Percentiles rank a stretch among this genome's conserved stretches.
phyloP scores from a whole-genome alignment of 2,113 vertebrate genomes.

The Pagrus major region DNA sequence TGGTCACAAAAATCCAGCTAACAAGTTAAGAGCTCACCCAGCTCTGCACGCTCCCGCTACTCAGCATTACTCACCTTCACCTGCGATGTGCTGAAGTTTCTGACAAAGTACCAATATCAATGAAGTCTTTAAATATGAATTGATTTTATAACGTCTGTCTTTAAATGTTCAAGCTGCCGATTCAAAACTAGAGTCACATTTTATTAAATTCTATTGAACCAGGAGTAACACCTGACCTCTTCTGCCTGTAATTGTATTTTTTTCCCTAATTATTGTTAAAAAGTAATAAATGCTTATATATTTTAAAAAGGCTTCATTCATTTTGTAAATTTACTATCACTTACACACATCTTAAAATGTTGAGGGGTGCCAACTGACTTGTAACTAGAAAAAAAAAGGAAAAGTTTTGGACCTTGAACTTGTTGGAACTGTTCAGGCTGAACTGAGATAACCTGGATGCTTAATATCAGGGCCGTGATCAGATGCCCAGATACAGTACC shows the following conservation, averaged over 20 bases:
- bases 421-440: background rate
- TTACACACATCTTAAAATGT: too few relatives aligned
- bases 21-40: background rate
- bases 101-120: too few relatives aligned
- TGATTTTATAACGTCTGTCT: too few relatives aligned
- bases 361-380: background rate
- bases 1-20: background rate
- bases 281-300: too few relatives aligned
- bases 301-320: too few relatives aligned
- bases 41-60: too few relatives aligned
- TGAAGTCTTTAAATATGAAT: too few relatives aligned
- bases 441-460: background rate
- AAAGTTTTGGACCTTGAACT: background rate
- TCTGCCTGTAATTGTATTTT: too few relatives aligned
- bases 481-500: background rate
- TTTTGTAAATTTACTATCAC: background rate
- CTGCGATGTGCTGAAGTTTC: background rate
- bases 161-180: too few relatives aligned
- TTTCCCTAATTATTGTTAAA: too few relatives aligned
- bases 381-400: background rate
- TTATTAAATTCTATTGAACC: background rate
- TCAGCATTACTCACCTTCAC: too few relatives aligned
- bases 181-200: background rate
- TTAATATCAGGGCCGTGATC: background rate
- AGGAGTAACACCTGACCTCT: too few relatives aligned